Percentiles rank a stretch among this genome's conserved stretches.
Evolutionary conservation across 2,888 invertebrate species (phyloP).

Genomic region (Pollenia angustigena): DNA sequence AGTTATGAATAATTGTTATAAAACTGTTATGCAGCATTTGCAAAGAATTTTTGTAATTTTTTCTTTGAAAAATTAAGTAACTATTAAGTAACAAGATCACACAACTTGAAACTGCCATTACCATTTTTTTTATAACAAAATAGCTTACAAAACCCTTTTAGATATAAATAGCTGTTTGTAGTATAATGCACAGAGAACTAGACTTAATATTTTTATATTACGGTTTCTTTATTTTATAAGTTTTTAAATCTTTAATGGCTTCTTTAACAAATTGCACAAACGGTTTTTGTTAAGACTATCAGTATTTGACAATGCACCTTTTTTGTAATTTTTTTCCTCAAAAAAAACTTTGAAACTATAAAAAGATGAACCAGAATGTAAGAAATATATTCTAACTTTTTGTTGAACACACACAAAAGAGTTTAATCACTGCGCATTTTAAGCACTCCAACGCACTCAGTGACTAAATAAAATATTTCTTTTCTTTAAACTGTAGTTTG

Average conservation of each 20-base stretch:
- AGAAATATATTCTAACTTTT: conserved; percentile 26
- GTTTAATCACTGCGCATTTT: conserved; percentile 54
- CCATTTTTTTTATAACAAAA: too few relatives aligned
- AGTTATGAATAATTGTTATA: not conserved
- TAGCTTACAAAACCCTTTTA: too few relatives aligned
- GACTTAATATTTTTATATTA: not conserved
- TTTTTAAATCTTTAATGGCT: not conserved
- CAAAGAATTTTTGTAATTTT: not conserved
- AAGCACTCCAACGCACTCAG: conserved; percentile 53
- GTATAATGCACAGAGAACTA: too few relatives aligned
- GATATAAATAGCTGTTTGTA: too few relatives aligned
- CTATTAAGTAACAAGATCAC: too few relatives aligned
- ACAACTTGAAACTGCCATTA: too few relatives aligned
- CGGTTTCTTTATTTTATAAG: not conserved
- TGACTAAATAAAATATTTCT: conserved; percentile 1
- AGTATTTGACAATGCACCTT: not conserved
- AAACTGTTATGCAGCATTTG: not conserved
- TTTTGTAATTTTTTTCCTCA: not conserved
- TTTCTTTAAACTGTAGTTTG: not conserved
- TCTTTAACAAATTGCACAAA: not conserved
- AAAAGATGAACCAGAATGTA: not conserved
- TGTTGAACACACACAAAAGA: conserved; percentile 39
- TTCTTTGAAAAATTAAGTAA: too few relatives aligned
- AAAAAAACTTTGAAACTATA: conserved; percentile 8
- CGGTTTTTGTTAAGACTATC: not conserved